Conservation (phyloP, 2,797 vertebrate species). For the Natrix natrix region DNA sequence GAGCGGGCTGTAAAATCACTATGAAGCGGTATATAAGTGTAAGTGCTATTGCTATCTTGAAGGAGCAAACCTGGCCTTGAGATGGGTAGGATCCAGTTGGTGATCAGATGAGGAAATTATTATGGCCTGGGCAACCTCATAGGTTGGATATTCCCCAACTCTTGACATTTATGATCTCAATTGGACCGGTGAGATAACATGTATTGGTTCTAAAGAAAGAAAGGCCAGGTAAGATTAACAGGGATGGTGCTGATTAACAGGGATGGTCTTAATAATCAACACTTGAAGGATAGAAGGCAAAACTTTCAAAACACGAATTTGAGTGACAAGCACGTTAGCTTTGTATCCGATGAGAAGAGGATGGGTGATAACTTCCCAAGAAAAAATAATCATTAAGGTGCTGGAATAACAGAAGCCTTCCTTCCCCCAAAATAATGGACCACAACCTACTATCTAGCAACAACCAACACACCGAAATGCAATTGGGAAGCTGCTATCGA, state of each 20-base stretch:
- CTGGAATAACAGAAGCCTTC: background rate
- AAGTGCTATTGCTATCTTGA: background rate
- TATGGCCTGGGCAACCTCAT: background rate
- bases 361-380: background rate
- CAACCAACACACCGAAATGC: background rate
- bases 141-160: background rate
- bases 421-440: background rate
- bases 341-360: background rate
- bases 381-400: background rate
- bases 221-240: background rate
- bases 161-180: background rate
- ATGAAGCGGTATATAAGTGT: no score
- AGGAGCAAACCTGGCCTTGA: background rate
- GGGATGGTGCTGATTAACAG: background rate
- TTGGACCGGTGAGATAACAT: background rate
- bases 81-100: background rate
- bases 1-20: no score
- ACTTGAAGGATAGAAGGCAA: background rate
- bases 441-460: background rate
- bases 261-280: background rate
- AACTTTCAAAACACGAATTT: background rate
- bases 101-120: background rate
- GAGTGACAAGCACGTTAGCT: background rate
- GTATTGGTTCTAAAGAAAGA: background rate
- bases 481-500: background rate